These are phyloP conservation scores for Hirtodrosophila alboralis DNA, from an alignment of 2,888 invertebrate genomes.

Conservation along the genomic window DNA sequence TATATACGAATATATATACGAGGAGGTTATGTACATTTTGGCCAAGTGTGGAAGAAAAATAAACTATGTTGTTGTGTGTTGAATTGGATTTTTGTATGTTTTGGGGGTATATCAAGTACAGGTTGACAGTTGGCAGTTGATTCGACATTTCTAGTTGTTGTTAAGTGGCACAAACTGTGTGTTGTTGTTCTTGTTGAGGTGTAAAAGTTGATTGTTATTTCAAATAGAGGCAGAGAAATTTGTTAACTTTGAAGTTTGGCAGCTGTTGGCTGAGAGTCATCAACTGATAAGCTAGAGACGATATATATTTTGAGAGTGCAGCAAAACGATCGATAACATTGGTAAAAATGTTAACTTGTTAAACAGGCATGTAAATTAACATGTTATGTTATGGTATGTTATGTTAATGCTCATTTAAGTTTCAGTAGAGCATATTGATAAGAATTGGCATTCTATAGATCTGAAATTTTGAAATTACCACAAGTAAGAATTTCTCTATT, in stretches of 20 bases:
- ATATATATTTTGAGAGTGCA: not conserved
- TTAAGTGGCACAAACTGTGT: slow-evolving; percentile 69
- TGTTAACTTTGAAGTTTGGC: slow-evolving; percentile 39
- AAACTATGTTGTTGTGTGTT: slow-evolving; percentile 38
- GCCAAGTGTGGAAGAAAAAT: slow-evolving; percentile 55
- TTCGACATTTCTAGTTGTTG: slow-evolving; percentile 79
- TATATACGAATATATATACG: not conserved
- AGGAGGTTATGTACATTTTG: slow-evolving; percentile 16
- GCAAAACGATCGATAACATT: no score
- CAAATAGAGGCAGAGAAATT: slow-evolving; percentile 36
- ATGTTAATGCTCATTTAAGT: no score
- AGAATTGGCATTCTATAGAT: no score
- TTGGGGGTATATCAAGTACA: slow-evolving; percentile 61
- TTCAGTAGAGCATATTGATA: no score
- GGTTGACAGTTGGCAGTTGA: slow-evolving; percentile 71
- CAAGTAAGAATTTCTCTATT: no score
- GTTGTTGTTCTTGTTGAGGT: slow-evolving; percentile 21
- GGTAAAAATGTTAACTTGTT: no score
- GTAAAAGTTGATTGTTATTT: slow-evolving; percentile 15
- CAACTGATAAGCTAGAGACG: slow-evolving; percentile 3
- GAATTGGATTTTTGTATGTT: slow-evolving; percentile 21
- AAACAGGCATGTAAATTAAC: no score
- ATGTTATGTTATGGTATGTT: no score
- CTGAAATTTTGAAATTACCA: no score
- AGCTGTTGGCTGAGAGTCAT: slow-evolving; percentile 19